Percentiles rank a stretch among this genome's conserved stretches.
phyloP scores from a whole-genome alignment of 2,113 vertebrate species.

The Hippocampus zosterae region DNA sequence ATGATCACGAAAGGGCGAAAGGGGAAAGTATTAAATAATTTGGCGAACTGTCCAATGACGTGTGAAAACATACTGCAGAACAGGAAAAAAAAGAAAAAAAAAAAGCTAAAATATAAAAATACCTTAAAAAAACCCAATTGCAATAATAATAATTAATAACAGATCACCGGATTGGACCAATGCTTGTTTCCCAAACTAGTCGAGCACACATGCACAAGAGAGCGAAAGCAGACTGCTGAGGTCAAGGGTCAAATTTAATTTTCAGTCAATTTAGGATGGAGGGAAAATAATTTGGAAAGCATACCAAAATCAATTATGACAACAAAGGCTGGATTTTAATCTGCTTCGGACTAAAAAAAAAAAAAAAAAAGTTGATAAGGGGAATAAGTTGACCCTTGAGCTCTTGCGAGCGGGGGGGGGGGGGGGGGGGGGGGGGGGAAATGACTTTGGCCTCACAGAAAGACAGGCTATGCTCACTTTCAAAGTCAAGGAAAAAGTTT shows the following conservation, averaged over 20 bases:
- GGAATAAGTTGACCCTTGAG: conserved; percentile 57
- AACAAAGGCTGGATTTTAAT: conserved; percentile 16
- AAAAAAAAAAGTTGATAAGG: not conserved
- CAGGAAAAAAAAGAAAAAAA: too few relatives aligned
- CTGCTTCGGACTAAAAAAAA: conserved; percentile 15
- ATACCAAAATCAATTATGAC: conserved; percentile 32
- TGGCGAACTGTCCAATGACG: too few relatives aligned
- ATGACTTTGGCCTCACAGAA: conserved; percentile 22
- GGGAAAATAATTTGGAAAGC: conserved; percentile 8
- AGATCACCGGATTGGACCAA: not conserved
- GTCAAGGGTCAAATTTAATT: conserved; percentile 53
- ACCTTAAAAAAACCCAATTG: too few relatives aligned
- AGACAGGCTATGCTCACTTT: conserved; percentile 83
- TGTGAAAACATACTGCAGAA: too few relatives aligned
- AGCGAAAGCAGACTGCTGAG: conserved; percentile 31
- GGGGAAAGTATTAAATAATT: too few relatives aligned
- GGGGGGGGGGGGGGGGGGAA: conserved; percentile 20
- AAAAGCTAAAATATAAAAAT: too few relatives aligned
- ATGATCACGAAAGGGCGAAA: too few relatives aligned
- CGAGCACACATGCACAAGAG: conserved; percentile 17
- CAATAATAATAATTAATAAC: too few relatives aligned
- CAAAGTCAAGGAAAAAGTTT: conserved; percentile 96
- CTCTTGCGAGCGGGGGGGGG: conserved; percentile 14
- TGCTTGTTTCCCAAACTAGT: not conserved
- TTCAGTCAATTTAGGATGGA: not conserved